Percentiles rank a stretch among this genome's conserved stretches.
Conservation (phyloP, 2,113 vertebrate genomes). For the Perca fluviatilis region DNA sequence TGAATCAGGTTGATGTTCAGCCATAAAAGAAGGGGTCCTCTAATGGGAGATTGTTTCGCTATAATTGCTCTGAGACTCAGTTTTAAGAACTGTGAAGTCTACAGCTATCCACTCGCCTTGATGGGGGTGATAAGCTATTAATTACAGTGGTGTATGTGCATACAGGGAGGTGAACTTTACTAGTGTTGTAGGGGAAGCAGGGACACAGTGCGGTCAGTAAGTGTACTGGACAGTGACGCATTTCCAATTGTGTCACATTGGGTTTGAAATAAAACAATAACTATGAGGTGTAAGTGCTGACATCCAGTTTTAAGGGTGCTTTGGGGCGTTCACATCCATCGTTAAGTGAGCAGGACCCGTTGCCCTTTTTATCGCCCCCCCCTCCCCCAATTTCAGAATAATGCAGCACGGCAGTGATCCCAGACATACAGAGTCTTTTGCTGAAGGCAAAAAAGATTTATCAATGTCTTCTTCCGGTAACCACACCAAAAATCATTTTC, state of each 20-base stretch:
- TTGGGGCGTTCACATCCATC: neutral
- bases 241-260: constrained; percentile 12
- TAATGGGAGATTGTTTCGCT: constrained; percentile 64
- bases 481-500: neutral
- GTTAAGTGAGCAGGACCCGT: neutral
- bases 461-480: neutral
- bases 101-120: constrained; percentile 39
- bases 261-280: constrained; percentile 26
- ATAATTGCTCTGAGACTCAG: constrained; percentile 70
- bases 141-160: constrained; percentile 33
- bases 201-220: neutral
- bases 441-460: neutral
- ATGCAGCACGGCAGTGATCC: neutral
- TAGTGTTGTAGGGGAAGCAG: neutral
- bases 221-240: constrained; percentile 14
- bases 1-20: constrained; percentile 66
- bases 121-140: constrained; percentile 42
- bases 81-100: constrained; percentile 55
- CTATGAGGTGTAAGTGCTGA: constrained; percentile 7
- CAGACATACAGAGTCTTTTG: neutral
- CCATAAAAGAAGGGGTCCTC: constrained; percentile 62
- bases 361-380: neutral
- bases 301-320: neutral
- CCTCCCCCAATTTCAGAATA: neutral
- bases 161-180: constrained; percentile 15